Evolutionary conservation across 2,888 invertebrate genomes (phyloP).

Genomic region (Belgica antarctica): DNA sequence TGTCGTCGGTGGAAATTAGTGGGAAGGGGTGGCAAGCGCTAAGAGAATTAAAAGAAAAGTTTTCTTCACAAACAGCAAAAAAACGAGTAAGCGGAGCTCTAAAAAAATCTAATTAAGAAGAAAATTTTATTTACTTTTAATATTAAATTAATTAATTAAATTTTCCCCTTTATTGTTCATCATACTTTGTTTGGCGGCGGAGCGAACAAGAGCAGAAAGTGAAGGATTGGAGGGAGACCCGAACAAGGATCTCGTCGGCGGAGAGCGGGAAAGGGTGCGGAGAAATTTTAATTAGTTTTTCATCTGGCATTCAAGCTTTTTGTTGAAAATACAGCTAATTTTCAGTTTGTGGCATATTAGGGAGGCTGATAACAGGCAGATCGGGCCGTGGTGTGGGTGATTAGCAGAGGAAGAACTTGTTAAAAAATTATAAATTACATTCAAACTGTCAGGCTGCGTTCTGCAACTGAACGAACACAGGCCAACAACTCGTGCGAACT

Average conservation of each 20-base stretch:
- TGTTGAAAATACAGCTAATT: conserved; percentile 40
- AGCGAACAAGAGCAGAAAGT: neutral
- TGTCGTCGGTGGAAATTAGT: neutral
- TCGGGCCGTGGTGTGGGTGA: neutral
- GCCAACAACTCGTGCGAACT: no score
- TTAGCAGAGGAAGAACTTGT: neutral
- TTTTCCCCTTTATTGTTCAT: conserved; percentile 44
- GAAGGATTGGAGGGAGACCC: neutral
- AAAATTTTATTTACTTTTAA: conserved; percentile 44
- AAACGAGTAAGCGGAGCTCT: conserved; percentile 43
- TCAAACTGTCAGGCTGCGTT: neutral
- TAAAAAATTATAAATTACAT: conserved; percentile 41
- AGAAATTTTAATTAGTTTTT: conserved; percentile 44
- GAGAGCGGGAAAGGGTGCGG: conserved; percentile 19
- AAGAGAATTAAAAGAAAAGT: conserved; percentile 1
- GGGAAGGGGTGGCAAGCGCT: neutral
- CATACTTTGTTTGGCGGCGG: conserved; percentile 41
- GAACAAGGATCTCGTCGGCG: conserved; percentile 5
- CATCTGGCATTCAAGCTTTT: conserved; percentile 39
- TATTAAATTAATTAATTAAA: conserved; percentile 44
- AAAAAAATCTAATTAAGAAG: conserved; percentile 44
- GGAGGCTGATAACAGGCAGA: neutral
- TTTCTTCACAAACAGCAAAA: conserved; percentile 29
- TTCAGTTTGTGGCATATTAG: conserved; percentile 40
- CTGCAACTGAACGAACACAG: conserved; percentile 32